Evolutionary conservation across 2,888 invertebrate genomes (phyloP), one percentile per base, ranked within the genome.

Genomic region (Chrysomela aeneicollis): DNA sequence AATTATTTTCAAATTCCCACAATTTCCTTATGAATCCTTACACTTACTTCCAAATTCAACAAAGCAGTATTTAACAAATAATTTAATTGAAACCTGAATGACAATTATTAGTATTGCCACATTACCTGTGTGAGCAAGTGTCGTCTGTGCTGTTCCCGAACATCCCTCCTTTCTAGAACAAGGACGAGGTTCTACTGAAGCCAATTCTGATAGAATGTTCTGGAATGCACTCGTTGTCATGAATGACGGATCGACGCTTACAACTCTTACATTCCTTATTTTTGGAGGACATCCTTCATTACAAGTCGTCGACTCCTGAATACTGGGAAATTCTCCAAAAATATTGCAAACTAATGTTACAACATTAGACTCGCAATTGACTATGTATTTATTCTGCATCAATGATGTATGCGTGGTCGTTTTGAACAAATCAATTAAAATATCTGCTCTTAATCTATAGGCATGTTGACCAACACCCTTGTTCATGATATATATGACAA

Each of bases 361-460:
- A 2, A 47, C 10, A 47, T 47, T 47, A 1, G 18, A 47, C 2
- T 47, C 17, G 19, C 47, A 47, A 15, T 47, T 17, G 8, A 47
- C 47, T 10, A 18, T 8, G 15, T 35, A 35, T 9, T 35, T 4
- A 47, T 47, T 47, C 15, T 47, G 8, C 47, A 47, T 10, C 15
- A 17, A 15, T n/a, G n/a, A n/a, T 12, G 32, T n/a, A 15, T 53
- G 30, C 6, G 30, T 17, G 8, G 30, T 15, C 5, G 4, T 10
- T 53, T 32, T 10, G 19, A 30, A 53, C 12, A 53, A 12, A 9
- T 17, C 26, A 2, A 32, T 53, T 1, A 53, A 26, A 32, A 53
- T 26, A 32, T 53, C 53, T n/a, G 32, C 53, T 32, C 53, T 53
- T 5, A 12, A 30, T 18, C 53, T 53, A 32, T 53, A 53, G 15